A percentile compares a stretch with the other conserved stretches of the same genome.
Evolutionary conservation across 2,888 invertebrate species (phyloP).

Genomic region (Rhorus exstirpatorius): DNA sequence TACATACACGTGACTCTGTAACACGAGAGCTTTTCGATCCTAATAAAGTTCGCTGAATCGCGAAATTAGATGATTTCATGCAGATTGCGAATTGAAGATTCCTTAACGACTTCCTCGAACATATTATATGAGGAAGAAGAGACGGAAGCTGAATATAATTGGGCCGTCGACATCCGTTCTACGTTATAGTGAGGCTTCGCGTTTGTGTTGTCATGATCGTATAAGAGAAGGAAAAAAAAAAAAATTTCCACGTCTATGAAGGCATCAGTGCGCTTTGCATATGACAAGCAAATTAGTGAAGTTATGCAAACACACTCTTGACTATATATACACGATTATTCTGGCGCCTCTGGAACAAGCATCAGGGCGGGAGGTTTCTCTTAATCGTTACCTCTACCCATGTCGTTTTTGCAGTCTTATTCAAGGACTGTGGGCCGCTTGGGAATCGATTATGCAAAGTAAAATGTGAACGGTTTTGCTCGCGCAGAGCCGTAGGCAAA

Average conservation of each 20-base stretch:
- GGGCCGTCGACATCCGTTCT: conserved; percentile 25
- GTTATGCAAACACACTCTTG: not conserved
- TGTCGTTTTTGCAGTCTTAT: conserved; percentile 29
- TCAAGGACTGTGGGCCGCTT: conserved; percentile 53
- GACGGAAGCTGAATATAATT: conserved; percentile 39
- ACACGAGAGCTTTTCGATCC: conserved; percentile 69
- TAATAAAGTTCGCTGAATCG: conserved; percentile 39
- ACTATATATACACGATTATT: too few relatives aligned
- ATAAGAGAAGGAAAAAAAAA: too few relatives aligned
- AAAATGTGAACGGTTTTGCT: conserved; percentile 52
- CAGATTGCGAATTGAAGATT: conserved; percentile 72
- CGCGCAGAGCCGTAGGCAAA: conserved; percentile 18
- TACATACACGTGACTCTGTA: conserved; percentile 25
- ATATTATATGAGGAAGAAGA: not conserved
- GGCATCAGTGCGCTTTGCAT: too few relatives aligned
- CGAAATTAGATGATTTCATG: conserved; percentile 73
- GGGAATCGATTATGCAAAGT: conserved; percentile 67
- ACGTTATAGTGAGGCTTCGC: too few relatives aligned
- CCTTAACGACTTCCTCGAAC: conserved; percentile 39
- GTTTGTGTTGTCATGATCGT: not conserved
- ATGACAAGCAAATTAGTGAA: conserved; percentile 32
- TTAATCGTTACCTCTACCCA: conserved; percentile 6
- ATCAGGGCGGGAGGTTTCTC: too few relatives aligned
- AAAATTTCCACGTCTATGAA: too few relatives aligned
- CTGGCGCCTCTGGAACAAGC: too few relatives aligned